These are phyloP conservation scores for Smutsia temminckii DNA, from an alignment of 2,797 vertebrate genomes.

Conservation along the genomic window DNA sequence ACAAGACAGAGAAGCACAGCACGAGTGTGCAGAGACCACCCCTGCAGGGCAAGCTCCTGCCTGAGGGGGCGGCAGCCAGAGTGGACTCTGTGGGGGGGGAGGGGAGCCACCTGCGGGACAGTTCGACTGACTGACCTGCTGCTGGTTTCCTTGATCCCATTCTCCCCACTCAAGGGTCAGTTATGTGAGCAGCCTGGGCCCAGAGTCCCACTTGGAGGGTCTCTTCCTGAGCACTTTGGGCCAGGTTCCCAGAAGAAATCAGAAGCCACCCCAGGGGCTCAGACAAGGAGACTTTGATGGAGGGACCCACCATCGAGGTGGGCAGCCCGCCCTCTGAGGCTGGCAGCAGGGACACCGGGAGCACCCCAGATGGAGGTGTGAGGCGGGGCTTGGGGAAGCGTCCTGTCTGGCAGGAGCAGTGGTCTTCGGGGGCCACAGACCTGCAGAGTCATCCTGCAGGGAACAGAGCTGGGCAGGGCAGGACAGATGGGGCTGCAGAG, in stretches of 20 bases:
- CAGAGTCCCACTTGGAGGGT: not conserved
- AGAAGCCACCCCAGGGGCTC: not conserved
- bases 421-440: not conserved
- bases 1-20: not conserved
- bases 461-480: not conserved
- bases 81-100: not conserved
- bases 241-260: not conserved
- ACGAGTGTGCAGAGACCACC: not conserved
- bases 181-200: not conserved
- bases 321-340: not conserved
- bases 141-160: not conserved
- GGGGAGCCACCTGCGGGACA: not conserved
- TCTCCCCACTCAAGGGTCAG: not conserved
- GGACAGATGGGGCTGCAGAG: not conserved
- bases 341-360: too few relatives aligned
- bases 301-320: not conserved
- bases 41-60: not conserved
- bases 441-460: not conserved
- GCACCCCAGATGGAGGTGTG: not conserved
- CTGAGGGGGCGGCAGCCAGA: not conserved
- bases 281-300: not conserved
- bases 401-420: too few relatives aligned
- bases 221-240: not conserved
- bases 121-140: not conserved
- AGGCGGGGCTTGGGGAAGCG: fast-evolving